Evolutionary conservation across 1,140 invertebrate species (phyloP).

Genomic region (Cardiocondyla obscurior): DNA sequence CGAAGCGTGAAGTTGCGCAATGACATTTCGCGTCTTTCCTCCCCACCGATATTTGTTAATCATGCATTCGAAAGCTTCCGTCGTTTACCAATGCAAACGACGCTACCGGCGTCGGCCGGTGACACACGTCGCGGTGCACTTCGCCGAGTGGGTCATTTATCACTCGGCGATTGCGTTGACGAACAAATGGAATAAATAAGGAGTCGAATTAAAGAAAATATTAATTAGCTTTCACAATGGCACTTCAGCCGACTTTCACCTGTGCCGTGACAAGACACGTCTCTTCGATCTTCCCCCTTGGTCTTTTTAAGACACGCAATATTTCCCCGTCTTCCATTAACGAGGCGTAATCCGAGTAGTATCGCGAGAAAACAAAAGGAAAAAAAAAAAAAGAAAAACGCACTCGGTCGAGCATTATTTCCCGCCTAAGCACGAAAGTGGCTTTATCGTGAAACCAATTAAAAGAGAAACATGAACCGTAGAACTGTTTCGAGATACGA

Average conservation of each 20-base stretch:
- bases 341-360: not conserved
- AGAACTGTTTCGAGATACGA: not conserved
- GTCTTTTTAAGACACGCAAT: not conserved
- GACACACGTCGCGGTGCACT: not conserved
- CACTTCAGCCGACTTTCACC: constrained; percentile 60
- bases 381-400: too few relatives aligned
- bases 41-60: not conserved
- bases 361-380: not conserved
- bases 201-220: constrained; percentile 35
- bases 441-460: constrained; percentile 8
- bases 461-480: not conserved
- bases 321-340: constrained; percentile 24
- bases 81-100: not conserved
- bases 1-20: constrained; percentile 49
- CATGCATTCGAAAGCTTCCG: constrained; percentile 4
- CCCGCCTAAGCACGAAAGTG: not conserved
- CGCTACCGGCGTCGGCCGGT: not conserved
- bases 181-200: constrained; percentile 18
- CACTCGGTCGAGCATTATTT: not conserved
- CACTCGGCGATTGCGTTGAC: not conserved
- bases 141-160: not conserved
- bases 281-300: not conserved
- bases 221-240: constrained; percentile 67
- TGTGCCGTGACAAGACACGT: too few relatives aligned
- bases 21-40: constrained; percentile 12